Evolutionary conservation across 2,888 invertebrate genomes (phyloP), one percentile per base, ranked within the genome.

Genomic region (Spilosoma lubricipeda): DNA sequence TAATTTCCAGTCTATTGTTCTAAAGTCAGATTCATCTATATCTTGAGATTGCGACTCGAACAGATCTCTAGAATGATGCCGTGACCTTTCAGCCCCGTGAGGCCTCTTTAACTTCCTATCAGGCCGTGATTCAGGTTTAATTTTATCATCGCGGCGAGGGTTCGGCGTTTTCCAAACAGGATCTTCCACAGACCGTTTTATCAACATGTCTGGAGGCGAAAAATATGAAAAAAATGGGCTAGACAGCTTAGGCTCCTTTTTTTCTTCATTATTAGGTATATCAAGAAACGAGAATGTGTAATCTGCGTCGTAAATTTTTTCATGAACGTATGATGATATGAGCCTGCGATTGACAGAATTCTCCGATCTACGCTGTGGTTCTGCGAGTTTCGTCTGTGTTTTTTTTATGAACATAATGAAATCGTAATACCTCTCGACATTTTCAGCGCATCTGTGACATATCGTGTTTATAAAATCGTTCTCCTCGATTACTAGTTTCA

Each of bases 21-120:
- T 3, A 87, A 76, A 77, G 65, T 90, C 90, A 7, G 78, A 76
- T 33, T 93, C 92, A 8, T 92, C 92, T 7, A 85, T 79, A 13
- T 94, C 93, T 73, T 92, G 93, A 33, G 94, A 93, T 77, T 93
- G 93, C 2, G 94, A 93, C 59, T 94, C 95, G 77, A 95, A 95
- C 30, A 95, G 74, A 80, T 95, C 95, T 75, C 91, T 88, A n/a
- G 95, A 95, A 77, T 87, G 87, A 66, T 90, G 92, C 20, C 88
- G 88, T 3, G 89, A 81, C 33, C 82, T 87, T 45, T 87, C 87
- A 1, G 81, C 67, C 73, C 88, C 90, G 9, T 79, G 81, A 45
- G 84, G 85, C 77, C 81, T 87, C 73, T 86, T 86, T 69, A 74
- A 72, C 68, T 81, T 83, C 27, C 82, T 84, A 64, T 84, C 79